Conservation (phyloP, 2,113 vertebrate species). For the Poecilia latipinna region DNA sequence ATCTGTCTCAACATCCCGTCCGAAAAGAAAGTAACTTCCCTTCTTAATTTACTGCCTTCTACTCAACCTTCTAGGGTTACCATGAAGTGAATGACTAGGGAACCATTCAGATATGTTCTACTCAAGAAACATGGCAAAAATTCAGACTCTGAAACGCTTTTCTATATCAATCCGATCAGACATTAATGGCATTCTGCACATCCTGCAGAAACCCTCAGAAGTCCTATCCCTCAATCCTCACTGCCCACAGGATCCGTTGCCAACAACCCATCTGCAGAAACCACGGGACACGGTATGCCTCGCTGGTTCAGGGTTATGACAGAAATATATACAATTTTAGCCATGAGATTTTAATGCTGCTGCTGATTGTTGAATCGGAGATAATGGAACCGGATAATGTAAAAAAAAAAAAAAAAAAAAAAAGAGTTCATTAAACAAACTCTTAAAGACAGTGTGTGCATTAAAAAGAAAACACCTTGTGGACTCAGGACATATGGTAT, state of each 20-base stretch:
- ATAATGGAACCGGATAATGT: background rate
- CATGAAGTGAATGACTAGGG: background rate
- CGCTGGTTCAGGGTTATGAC: background rate
- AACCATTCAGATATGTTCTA: background rate
- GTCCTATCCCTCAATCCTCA: background rate
- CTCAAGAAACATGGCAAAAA: background rate
- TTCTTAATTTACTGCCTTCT: background rate
- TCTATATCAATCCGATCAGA: background rate
- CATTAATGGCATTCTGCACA: background rate
- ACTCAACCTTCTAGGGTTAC: background rate
- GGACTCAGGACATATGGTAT: conserved; percentile 34
- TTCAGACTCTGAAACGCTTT: background rate
- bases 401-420: background rate
- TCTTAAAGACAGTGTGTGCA: background rate
- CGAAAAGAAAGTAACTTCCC: background rate
- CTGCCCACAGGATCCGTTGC: background rate
- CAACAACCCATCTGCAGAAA: background rate
- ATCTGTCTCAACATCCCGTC: background rate
- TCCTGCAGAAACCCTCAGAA: background rate
- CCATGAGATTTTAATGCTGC: background rate
- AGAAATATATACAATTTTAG: background rate
- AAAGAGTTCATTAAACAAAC: no score
- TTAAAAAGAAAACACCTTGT: conserved; percentile 6
- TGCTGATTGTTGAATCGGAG: background rate
- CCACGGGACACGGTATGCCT: background rate